Base-by-base conservation (phyloP, 2,113 vertebrate species). In the Rhinolophus ferrumequinum region DNA sequence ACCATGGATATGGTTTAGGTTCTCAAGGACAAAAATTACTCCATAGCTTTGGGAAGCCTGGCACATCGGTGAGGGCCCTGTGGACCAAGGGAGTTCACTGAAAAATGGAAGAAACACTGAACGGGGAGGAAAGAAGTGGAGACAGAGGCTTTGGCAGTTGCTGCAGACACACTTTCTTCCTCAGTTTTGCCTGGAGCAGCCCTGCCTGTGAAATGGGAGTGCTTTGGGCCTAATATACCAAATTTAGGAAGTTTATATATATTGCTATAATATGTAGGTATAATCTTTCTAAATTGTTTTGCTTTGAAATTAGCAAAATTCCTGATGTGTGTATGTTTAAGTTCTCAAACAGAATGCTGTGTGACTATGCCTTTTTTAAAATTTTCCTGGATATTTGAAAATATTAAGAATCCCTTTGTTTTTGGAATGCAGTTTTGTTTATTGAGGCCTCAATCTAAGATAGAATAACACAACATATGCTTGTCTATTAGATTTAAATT, bases 401-500 rank as follows among this genome's bases (percentile, higher is more conserved):
- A 85, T 88, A 82, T 30, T 91, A 95, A 93, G n/a, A 80, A 58
- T 93, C 19, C 81, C 28, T 77, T 70, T 96, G 76, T 84, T 88
- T 94, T 86, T 86, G 84, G 54, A 85, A 15, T 67, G 22, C 28
- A 70, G 82, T 38, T 94, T 94, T 96, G 24, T 95, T 95, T 88
- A 89, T 97, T 90, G 94, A 56, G 70, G 88, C 38, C 35, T 85
- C 38, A n/a, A 35, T 85, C 60, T 90, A 77, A 89, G 54, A 66
- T 84, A 60, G 44, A 47, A 83, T 79, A 97, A 58, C 47, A 47
- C 15, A 93, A 58, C 54, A 12, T 84, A 44, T 96, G 13, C 16
- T 83, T 94, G 35, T 90, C 16, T 95, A n/a, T 86, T 92, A 96
- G 26, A 76, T 96, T 97, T 92, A 89, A 97, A 67, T 93, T 89